These are phyloP conservation scores for Neodiprion fabricii DNA, from an alignment of 1,140 invertebrate species.

Conservation along the genomic window DNA sequence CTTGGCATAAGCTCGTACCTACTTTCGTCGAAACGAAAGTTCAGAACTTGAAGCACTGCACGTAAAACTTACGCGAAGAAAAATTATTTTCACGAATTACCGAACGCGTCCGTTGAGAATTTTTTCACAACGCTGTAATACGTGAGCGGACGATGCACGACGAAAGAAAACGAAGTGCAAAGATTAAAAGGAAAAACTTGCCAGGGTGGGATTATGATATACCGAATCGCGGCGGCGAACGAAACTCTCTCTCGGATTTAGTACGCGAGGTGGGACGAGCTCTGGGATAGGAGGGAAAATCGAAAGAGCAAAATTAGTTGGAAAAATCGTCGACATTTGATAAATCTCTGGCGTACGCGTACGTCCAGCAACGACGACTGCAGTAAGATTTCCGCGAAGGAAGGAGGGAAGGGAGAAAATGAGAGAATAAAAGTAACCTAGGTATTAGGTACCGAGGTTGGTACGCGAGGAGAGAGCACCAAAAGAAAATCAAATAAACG, in stretches of 20 bases:
- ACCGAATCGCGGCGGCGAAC: neutral
- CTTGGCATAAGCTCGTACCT: too few relatives aligned
- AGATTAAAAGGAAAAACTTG: neutral
- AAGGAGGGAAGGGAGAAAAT: constrained; percentile 23
- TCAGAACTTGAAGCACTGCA: too few relatives aligned
- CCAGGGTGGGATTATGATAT: too few relatives aligned
- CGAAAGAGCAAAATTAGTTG: neutral
- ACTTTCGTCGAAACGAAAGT: too few relatives aligned
- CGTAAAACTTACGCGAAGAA: too few relatives aligned
- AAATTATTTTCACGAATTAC: too few relatives aligned
- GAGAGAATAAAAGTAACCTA: constrained; percentile 27
- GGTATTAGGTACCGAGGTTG: neutral
- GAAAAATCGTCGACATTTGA: neutral
- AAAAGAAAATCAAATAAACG: constrained; percentile 10
- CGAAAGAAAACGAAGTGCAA: too few relatives aligned
- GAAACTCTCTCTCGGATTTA: neutral
- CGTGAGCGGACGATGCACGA: too few relatives aligned
- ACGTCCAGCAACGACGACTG: too few relatives aligned
- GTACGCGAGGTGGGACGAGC: neutral
- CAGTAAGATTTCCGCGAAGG: constrained; percentile 9
- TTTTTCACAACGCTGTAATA: too few relatives aligned
- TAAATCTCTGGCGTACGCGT: neutral
- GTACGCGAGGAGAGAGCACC: neutral
- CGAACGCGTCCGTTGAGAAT: too few relatives aligned
- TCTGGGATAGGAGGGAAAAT: constrained; percentile 23